Base-by-base conservation (phyloP, 2,113 vertebrate genomes). In the Pantherophis guttatus region DNA sequence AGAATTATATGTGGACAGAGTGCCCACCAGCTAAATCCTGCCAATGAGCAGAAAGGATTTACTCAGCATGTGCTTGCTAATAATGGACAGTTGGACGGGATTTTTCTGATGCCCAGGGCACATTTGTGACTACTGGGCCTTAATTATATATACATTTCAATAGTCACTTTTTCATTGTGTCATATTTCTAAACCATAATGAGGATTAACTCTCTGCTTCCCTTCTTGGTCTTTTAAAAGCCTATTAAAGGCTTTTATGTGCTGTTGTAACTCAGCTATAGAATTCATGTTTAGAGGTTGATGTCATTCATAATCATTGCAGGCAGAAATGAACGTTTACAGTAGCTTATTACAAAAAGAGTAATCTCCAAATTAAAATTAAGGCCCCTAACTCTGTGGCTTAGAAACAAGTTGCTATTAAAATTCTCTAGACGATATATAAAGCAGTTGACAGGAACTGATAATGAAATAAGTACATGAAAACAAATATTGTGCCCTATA, bases 141-240 rank as follows among this genome's bases (percentile, higher is more conserved):
- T 94, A 90, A 94, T 94, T 93, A 91, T 95, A 94, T 94, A 92
- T 93, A 95, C 94, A 95, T 95, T 95, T 89, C 93, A 89, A 92
- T 94, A 96, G 96, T 94, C 94, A 94, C 94, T 95, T 96, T 97
- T 94, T 96, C 93, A 94, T 96, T 96, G 96, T 95, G 94, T 97
- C 95, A 96, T 95, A 95, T 96, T 94, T 94, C 59, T 70, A 50
- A 95, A 91, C 89, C 90, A 96, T 95, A 95, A 87, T 95, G 75
- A 94, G 94, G 95, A 96, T 96, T 96, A 97, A 92, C 95, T 89
- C 93, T 81, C 48, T 62, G 26, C 86, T 86, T 21, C 55, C 65
- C 70, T 62, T 58, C 89, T 59, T 81, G 88, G 91, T 94, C 0
- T 94, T 94, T 0, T 94, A 53, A 94, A 96, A 97, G 94, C 96